Base-by-base conservation (phyloP, 2,797 vertebrate genomes). In the Chaetodon trifasciatus region DNA sequence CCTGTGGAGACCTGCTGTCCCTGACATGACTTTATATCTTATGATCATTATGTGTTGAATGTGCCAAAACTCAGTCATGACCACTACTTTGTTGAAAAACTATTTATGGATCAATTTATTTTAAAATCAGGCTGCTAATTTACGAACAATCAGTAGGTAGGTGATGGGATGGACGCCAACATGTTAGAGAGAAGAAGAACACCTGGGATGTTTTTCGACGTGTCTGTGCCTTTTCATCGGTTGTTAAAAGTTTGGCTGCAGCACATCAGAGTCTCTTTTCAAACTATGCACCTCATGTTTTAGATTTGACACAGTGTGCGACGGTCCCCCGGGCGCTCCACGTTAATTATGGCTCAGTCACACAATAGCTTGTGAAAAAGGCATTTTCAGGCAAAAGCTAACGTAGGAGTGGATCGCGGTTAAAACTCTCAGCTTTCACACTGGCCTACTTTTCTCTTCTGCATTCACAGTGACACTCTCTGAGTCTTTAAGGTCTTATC, bases 41-140 rank as follows among this genome's bases (percentile, higher is more conserved):
- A 19, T 60, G 16, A 56, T 76, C 64, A 76, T 56, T 32, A 5
- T 66, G 42, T 83, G 70, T 52, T 39, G 40, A 79, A 81, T 66
- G 74, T 77, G 74, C 62, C 74, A 73, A 78, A 80, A 79, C 10
- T 0, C 37, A 10, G 52, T 76, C 17, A 15, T 4, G 44, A 24
- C 11, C 56, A 16, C 4, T 7, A 15, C 16, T 23, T 53, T 37
- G 16, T 5, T 39, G 3, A 6, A 19, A 67, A 60, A 74, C 5
- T 8, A 58, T 35, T 49, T 19, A 64, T 42, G 15, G 1, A 37
- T 66, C 15, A 13, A 19, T 55, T 39, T 35, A 32, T 56, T 73
- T 46, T 63, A n/a, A 67, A 16, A 32, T 35, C 58, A 58, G 52
- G 72, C 76, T 80, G 83, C 83, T 83, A 61, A 64, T 37, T 56